phyloP scores from a whole-genome alignment of 1,140 invertebrate genomes.

The Euura lappo region DNA sequence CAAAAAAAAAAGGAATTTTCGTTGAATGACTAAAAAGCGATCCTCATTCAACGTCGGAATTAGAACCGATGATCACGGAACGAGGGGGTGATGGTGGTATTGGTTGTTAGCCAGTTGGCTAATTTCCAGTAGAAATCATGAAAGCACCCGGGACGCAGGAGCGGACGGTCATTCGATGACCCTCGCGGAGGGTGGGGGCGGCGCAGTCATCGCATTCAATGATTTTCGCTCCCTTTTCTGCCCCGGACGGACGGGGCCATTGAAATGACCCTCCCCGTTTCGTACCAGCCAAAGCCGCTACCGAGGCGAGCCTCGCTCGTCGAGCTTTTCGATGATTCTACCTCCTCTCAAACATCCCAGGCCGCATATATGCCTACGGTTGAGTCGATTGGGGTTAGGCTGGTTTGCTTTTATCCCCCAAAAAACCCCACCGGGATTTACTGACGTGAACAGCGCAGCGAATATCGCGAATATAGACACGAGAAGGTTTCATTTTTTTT shows the following conservation, averaged over 20 bases:
- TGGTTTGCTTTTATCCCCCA: neutral
- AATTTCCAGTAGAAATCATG: conserved; percentile 2
- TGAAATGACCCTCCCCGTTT: conserved; percentile 37
- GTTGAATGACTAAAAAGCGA: too few relatives aligned
- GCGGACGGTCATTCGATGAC: neutral
- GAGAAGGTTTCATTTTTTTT: too few relatives aligned
- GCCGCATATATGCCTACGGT: neutral
- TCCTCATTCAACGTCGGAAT: too few relatives aligned
- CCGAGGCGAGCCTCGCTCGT: conserved; percentile 17
- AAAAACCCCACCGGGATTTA: neutral
- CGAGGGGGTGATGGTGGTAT: neutral
- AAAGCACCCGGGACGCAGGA: neutral
- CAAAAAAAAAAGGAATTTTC: too few relatives aligned
- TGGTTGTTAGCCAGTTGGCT: conserved; percentile 6
- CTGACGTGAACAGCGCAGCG: too few relatives aligned
- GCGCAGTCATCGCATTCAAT: neutral
- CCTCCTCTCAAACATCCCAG: neutral
- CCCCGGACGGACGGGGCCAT: neutral
- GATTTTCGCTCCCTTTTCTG: conserved; percentile 5
- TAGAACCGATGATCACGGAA: too few relatives aligned
- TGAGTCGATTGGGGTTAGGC: neutral
- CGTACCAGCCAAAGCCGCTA: conserved; percentile 27
- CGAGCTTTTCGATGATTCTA: conserved; percentile 5
- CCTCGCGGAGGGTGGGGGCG: neutral
- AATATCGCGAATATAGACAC: too few relatives aligned